These are phyloP conservation scores for Aythya baeri DNA, from an alignment of 2,113 vertebrate species.

Conservation along the genomic window DNA sequence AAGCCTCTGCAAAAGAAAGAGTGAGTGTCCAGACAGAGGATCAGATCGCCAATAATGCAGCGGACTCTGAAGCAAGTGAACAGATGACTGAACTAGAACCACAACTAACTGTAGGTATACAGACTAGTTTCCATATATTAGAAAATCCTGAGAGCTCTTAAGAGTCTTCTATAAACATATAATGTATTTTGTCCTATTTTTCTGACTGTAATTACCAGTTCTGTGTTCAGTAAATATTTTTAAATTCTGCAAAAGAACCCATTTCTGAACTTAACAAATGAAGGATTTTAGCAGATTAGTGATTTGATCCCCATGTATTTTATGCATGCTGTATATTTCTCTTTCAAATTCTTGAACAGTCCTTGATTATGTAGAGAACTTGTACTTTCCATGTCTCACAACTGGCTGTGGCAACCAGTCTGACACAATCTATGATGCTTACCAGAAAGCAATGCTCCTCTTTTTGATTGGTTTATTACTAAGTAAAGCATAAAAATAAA, in stretches of 20 bases:
- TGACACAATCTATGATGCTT: neutral
- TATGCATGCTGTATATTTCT: neutral
- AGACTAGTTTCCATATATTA: neutral
- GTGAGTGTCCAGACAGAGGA: neutral
- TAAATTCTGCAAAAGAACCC: neutral
- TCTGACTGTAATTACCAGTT: neutral
- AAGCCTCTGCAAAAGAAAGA: conserved; percentile 39
- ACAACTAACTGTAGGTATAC: conserved; percentile 69
- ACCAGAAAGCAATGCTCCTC: neutral
- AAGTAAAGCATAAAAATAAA: neutral
- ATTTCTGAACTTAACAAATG: neutral
- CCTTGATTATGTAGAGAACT: neutral
- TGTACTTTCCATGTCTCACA: neutral
- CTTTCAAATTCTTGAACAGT: neutral
- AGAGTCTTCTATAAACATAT: neutral
- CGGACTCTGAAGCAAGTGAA: conserved; percentile 36
- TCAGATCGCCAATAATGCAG: neutral
- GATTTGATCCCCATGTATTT: neutral
- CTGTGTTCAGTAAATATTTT: neutral
- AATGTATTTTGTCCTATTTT: neutral
- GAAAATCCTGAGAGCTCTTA: neutral
- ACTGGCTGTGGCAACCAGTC: neutral
- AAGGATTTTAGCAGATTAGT: neutral
- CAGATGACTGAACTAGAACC: conserved; percentile 11
- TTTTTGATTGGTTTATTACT: neutral